Evolutionary conservation across 1,140 invertebrate genomes (phyloP).

Genomic region (Apis cerana): DNA sequence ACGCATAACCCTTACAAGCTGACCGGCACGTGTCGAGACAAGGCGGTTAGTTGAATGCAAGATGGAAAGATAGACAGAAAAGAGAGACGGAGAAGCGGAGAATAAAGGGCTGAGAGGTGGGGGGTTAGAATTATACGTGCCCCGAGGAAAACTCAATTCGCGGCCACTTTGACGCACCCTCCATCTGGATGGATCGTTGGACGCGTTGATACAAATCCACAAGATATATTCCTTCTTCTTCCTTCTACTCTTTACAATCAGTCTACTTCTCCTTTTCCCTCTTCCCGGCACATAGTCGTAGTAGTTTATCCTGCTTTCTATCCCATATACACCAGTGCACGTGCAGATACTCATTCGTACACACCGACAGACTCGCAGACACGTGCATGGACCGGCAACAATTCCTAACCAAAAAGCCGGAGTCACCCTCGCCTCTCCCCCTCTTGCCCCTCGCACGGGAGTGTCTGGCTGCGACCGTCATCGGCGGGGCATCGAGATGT

Average conservation of each 20-base stretch:
- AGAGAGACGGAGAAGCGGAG: constrained; percentile 35
- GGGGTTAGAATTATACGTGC: constrained; percentile 56
- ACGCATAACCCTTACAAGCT: constrained; percentile 27
- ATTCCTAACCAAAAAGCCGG: constrained; percentile 78
- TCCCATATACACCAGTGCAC: constrained; percentile 21
- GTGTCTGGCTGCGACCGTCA: constrained; percentile 77
- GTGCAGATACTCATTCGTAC: constrained; percentile 39
- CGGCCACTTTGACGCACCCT: constrained; percentile 70
- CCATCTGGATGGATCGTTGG: constrained; percentile 57
- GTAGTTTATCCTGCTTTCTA: constrained; percentile 55
- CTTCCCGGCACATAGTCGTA: constrained; percentile 29
- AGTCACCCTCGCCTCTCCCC: constrained; percentile 73
- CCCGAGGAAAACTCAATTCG: constrained; percentile 71
- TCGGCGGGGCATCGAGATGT: constrained; percentile 66
- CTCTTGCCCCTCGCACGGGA: constrained; percentile 57
- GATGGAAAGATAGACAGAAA: constrained; percentile 36
- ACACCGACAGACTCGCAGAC: constrained; percentile 55
- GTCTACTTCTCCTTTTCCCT: constrained; percentile 1
- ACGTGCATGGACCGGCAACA: constrained; percentile 73
- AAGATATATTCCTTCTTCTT: constrained; percentile 58
- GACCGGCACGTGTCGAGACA: constrained; percentile 47
- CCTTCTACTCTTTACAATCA: constrained; percentile 19
- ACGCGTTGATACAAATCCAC: constrained; percentile 61
- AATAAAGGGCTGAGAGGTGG: constrained; percentile 4
- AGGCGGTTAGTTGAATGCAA: constrained; percentile 42